Conservation (phyloP, 2,797 vertebrate genomes). For the Trachops cirrhosus region DNA sequence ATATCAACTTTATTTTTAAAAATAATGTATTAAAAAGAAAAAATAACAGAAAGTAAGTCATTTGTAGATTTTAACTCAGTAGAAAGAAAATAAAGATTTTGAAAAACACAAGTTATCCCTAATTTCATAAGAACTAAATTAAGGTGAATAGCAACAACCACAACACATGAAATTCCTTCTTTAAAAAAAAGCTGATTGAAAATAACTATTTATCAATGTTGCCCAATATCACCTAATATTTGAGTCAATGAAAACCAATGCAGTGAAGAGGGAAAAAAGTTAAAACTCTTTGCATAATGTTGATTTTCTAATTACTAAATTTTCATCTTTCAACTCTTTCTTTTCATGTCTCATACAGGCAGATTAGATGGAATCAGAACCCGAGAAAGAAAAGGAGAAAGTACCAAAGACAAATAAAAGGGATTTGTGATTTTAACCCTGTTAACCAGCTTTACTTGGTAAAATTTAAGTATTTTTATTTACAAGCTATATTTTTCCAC, state of each 20-base stretch:
- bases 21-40: neutral
- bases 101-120: neutral
- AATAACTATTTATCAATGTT: neutral
- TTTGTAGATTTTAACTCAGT: neutral
- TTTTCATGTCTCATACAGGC: too few species aligned
- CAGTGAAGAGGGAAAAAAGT: neutral
- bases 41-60: neutral
- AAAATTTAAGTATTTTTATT: neutral
- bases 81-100: neutral
- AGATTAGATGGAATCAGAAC: neutral
- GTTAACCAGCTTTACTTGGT: neutral
- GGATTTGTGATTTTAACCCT: neutral
- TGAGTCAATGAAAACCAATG: neutral
- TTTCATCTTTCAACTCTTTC: neutral
- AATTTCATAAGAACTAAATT: neutral
- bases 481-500: neutral
- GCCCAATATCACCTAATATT: neutral
- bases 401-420: neutral
- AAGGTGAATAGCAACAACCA: neutral
- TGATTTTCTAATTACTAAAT: neutral
- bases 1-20: neutral
- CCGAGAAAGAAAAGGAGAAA: neutral
- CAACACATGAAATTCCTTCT: neutral
- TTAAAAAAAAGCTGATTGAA: neutral
- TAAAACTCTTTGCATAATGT: neutral